Base-by-base conservation (phyloP, 2,797 vertebrate genomes). In the Betta splendens region DNA sequence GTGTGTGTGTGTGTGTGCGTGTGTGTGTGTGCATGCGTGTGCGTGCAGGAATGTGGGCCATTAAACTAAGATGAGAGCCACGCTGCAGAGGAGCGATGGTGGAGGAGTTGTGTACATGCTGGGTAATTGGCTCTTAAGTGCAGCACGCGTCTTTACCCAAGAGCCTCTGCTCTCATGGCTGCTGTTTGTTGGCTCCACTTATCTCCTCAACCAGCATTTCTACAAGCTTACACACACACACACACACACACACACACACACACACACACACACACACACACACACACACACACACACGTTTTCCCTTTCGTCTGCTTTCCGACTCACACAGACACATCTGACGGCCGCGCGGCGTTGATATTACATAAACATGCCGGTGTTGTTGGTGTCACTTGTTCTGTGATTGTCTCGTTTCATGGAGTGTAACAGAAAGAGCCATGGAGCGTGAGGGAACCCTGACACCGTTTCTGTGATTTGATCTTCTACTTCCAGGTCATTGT, bases 81-180 rank as follows among this genome's bases (percentile, higher is more conserved):
- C 86, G 81, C 81, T 81, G 78, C 73, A 77, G 68, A 63, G 56
- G 66, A 75, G 74, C 77, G 80, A 79, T 71, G 83, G 72, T 1
- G 17, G 77, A 54, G 70, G 78, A 79, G 71, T 73, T 79, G 81
- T 80, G 84, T 86, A 90, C 84, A 88, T 76, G 80, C 77, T 67
- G 86, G 78, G 86, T 91, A 86, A 89, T 89, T 91, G 85, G 87
- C 81, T 90, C 85, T 86, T 89, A 90, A 91, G 90, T 90, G 90
- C 85, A 82, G 87, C 86, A 87, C 74, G 72, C 72, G 75, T 80
- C 61, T 89, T 69, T 65, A 77, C 87, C 87, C 87, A 67, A 72
- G 86, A 89, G 85, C 72, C 81, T 85, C 73, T 68, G 45, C 57
- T 79, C 74, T 89, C 79, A 79, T 85, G 83, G 84, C 81, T 73